These are phyloP conservation scores for Brachyistius frenatus DNA, from an alignment of 2,113 vertebrate genomes.

Conservation along the genomic window DNA sequence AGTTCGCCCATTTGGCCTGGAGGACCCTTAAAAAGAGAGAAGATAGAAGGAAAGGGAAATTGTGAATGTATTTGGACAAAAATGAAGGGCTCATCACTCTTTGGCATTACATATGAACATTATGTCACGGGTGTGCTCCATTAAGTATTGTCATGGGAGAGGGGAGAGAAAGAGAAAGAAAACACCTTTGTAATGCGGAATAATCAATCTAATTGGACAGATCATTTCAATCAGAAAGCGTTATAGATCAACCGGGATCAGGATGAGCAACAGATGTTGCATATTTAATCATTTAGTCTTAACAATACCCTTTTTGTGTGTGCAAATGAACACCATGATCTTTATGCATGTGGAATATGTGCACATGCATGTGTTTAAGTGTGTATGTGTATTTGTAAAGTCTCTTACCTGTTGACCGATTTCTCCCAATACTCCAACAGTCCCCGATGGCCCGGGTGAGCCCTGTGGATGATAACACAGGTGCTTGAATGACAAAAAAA, in stretches of 20 bases:
- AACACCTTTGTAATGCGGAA: too few relatives aligned
- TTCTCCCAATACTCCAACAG: conserved; percentile 90
- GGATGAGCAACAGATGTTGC: conserved; percentile 56
- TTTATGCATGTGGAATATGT: background rate
- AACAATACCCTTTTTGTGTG: conserved; percentile 26
- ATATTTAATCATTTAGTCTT: conserved; percentile 48
- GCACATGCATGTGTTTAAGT: background rate
- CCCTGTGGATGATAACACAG: conserved; percentile 85
- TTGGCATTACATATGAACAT: conserved; percentile 25
- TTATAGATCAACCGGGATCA: conserved; percentile 38
- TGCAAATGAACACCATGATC: background rate
- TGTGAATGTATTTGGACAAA: conserved; percentile 13
- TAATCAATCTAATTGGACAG: conserved; percentile 21
- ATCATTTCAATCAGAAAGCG: conserved; percentile 43
- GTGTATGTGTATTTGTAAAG: conserved; percentile 1
- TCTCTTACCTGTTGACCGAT: conserved; percentile 90
- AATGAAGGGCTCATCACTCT: conserved; percentile 10
- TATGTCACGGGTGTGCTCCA: conserved; percentile 18
- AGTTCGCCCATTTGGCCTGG: conserved; percentile 85
- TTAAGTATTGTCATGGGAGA: background rate
- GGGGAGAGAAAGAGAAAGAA: background rate
- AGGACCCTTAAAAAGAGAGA: conserved; percentile 85
- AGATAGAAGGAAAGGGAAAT: conserved; percentile 2
- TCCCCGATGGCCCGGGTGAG: conserved; percentile 89
- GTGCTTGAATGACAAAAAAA: conserved; percentile 18